Base-by-base conservation (phyloP, 2,888 invertebrate species). In the Drosophila phalerata region DNA sequence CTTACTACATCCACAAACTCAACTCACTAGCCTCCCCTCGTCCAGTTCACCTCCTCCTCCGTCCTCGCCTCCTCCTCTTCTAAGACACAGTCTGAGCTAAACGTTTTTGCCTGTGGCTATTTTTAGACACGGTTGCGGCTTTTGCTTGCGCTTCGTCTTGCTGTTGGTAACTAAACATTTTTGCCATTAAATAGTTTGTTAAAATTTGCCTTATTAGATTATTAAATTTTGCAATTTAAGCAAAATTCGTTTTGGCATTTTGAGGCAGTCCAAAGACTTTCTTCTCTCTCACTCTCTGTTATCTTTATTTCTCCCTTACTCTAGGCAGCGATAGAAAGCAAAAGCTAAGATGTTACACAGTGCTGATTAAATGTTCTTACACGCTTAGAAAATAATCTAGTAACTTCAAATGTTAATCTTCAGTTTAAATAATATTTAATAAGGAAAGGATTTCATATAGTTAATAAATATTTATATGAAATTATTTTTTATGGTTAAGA, bases 131-230 rank as follows among this genome's bases (percentile, higher is more conserved):
- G 69, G 69, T 69, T 79, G 22, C 19, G 51, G 51, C 61, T 73
- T 48, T 37, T 34, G 64, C 45, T 45, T 65, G n/a, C 42, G 56
- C 70, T 15, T 42, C 52, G 42, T 22, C 49, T 47, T 34, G 22
- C 48, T 57, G 64, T 56, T 63, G 68, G 45, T 55, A 77, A 77
- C 79, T 66, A 69, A 79, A 79, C 79, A 77, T 77, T 80, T 83
- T 86, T 57, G 69, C 87, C 84, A 88, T 89, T 86, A 87, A 89
- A 85, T 87, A 89, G 85, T 89, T 88, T 86, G 82, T 85, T 85
- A 85, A 85, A 85, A 89, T 89, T 85, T 85, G 77, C 82, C 79
- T 87, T 85, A 85, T 85, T 89, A 81, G 88, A 89, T 86, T 89
- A 82, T 79, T 82, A 79, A 85, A 86, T 89, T 89, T 85, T 71